Conservation (phyloP, 2,888 invertebrate species). For the Alitta virens region DNA sequence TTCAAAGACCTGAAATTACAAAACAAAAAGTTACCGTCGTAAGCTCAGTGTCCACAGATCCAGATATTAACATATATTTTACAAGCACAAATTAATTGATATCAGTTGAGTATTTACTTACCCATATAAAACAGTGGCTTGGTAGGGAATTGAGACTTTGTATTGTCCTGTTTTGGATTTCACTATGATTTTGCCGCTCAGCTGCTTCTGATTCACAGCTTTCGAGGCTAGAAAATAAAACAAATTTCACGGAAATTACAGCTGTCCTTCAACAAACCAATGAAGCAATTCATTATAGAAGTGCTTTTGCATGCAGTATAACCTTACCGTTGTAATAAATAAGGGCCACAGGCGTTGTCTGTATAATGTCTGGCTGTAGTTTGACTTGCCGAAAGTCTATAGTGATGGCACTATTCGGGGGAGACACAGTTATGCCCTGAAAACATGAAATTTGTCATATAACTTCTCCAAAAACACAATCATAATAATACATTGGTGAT, state of each 20-base stretch:
- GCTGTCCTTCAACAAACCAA: background rate
- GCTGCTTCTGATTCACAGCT: conserved; percentile 54
- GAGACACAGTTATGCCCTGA: conserved; percentile 58
- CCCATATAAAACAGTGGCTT: conserved; percentile 60
- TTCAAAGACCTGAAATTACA: conserved; percentile 53
- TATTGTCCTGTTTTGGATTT: conserved; percentile 59
- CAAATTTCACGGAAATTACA: background rate
- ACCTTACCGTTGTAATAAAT: conserved; percentile 69
- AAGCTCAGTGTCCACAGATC: too few relatives aligned
- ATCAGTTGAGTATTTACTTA: too few relatives aligned
- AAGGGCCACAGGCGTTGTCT: conserved; percentile 67
- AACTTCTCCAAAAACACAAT: too few relatives aligned
- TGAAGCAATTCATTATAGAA: background rate
- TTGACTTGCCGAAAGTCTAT: conserved; percentile 69
- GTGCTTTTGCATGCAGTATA: too few relatives aligned
- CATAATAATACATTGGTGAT: too few relatives aligned
- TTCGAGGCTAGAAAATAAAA: conserved; percentile 50
- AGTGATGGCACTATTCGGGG: conserved; percentile 67
- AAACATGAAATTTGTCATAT: too few relatives aligned
- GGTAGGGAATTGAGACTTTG: conserved; percentile 68
- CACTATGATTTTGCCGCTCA: conserved; percentile 60
- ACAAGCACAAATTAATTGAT: too few relatives aligned
- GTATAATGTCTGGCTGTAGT: conserved; percentile 67
- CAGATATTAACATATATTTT: too few relatives aligned
- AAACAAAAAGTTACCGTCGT: too few relatives aligned